Base-by-base conservation (phyloP, 2,888 invertebrate genomes). In the Agriopis marginaria region DNA sequence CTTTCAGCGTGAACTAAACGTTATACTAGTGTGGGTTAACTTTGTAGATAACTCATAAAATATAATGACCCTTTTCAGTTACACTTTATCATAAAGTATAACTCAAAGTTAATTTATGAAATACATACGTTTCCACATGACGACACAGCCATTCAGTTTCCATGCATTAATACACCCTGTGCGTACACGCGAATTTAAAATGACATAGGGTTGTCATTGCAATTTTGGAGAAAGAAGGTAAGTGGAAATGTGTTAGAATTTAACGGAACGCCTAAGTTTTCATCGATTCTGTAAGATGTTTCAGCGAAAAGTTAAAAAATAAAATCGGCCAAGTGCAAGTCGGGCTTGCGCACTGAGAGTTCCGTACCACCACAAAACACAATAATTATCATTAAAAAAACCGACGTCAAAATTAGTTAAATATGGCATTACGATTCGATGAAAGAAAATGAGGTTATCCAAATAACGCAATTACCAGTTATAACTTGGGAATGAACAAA, bases 131-230 rank as follows among this genome's bases (percentile, higher is more conserved):
- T 68, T 63, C 51, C 51, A 63, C 47, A 59, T 63, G 58, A 51
- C 67, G 67, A 68, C 58, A 12, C 58, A 59, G 63, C 68, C 59
- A 58, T 63, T 68, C 68, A 53, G 68, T 68, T 68, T 66, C 63
- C 63, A 68, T 68, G 63, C 58, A 59, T 63, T 63, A 58, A 68
- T 63, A 59, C 53, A 63, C 58, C 17, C 53, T 51, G 55, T 67
- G 55, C 63, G 50, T 63, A 68, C 63, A 63, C 66, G 59, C 42
- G 49, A 70, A 59, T 70, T 55, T 49, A 49, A 70, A 70, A 66
- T 50, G 12, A 54, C 45, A 23, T 54, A 68, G 68, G 68, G 68
- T 12, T 68, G 59, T 40, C 59, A 56, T 32, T 59, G 3, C 0
- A n/a, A 7, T 23, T 58, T 23, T 23, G 6, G 23, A 23, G 17